Percentiles rank a stretch among this genome's conserved stretches.
Evolutionary conservation across 2,113 vertebrate genomes (phyloP).

Genomic region (Asarcornis scutulata): DNA sequence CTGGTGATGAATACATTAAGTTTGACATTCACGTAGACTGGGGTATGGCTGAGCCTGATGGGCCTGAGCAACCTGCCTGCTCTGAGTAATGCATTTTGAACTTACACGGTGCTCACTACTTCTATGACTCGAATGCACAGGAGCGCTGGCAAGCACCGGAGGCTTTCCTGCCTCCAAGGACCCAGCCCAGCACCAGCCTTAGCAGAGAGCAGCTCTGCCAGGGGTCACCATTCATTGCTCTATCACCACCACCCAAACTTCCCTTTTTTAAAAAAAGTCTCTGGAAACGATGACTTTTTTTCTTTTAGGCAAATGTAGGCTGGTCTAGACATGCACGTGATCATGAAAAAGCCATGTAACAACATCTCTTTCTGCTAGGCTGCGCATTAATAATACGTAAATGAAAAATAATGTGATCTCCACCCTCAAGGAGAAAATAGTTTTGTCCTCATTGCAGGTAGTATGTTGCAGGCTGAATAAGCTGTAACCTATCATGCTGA

Average conservation of each 20-base stretch:
- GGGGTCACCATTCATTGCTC: not conserved
- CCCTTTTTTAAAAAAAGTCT: not conserved
- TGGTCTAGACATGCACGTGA: not conserved
- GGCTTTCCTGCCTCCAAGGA: constrained; percentile 18
- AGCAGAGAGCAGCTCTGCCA: not conserved
- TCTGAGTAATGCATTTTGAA: constrained; percentile 59
- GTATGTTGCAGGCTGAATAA: not conserved
- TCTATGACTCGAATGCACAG: constrained; percentile 52
- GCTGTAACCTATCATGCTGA: not conserved
- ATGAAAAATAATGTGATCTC: not conserved
- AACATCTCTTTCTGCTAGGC: not conserved
- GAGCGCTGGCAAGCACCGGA: not conserved
- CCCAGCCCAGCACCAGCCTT: not conserved
- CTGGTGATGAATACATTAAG: constrained; percentile 7
- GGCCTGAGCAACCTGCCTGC: not conserved
- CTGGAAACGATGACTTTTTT: constrained; percentile 9
- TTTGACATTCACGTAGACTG: constrained; percentile 4
- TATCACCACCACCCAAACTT: not conserved
- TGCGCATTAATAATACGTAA: not conserved
- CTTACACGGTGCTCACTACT: constrained; percentile 16
- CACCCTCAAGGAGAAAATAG: not conserved
- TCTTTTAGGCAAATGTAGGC: not conserved
- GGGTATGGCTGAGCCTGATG: not conserved
- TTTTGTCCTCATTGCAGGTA: not conserved
- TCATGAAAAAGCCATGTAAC: not conserved